Conservation (phyloP, 2,797 vertebrate species). For the Eleutherodactylus coqui region DNA sequence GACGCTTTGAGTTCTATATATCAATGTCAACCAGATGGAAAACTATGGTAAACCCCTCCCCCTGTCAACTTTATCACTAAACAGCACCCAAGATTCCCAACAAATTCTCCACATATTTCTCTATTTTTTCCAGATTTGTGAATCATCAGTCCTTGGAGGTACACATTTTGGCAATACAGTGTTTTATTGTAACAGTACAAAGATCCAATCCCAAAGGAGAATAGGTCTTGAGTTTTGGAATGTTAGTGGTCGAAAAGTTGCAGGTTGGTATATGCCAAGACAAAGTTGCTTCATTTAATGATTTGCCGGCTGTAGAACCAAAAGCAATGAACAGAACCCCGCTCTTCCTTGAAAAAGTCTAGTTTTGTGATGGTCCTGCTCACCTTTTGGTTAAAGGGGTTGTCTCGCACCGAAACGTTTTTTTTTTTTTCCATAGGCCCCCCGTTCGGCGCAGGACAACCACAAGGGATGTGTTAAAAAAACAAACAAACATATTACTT, state of each 20-base stretch:
- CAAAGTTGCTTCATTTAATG: constrained; percentile 88
- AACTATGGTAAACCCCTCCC: constrained; percentile 17
- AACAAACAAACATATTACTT: too few species aligned
- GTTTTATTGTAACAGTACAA: constrained; percentile 42
- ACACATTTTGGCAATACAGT: neutral
- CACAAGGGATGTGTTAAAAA: too few species aligned
- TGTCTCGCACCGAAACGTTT: too few species aligned
- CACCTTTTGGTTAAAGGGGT: too few species aligned
- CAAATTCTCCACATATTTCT: neutral
- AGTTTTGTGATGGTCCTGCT: too few species aligned
- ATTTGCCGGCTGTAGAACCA: constrained; percentile 86
- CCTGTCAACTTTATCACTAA: constrained; percentile 21
- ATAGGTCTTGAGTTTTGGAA: neutral
- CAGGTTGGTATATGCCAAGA: constrained; percentile 88
- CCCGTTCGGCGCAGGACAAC: too few species aligned
- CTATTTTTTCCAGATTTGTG: neutral
- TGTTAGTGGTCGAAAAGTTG: constrained; percentile 94
- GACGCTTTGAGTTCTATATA: constrained; percentile 55
- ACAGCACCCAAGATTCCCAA: neutral
- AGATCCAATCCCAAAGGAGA: neutral
- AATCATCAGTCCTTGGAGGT: neutral
- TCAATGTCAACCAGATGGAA: constrained; percentile 60
- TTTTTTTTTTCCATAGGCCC: too few species aligned
- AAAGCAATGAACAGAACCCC: constrained; percentile 89
- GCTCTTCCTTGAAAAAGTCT: constrained; percentile 55